Evolutionary conservation across 2,113 vertebrate species (phyloP).

Genomic region (Sporophila hypoxantha): DNA sequence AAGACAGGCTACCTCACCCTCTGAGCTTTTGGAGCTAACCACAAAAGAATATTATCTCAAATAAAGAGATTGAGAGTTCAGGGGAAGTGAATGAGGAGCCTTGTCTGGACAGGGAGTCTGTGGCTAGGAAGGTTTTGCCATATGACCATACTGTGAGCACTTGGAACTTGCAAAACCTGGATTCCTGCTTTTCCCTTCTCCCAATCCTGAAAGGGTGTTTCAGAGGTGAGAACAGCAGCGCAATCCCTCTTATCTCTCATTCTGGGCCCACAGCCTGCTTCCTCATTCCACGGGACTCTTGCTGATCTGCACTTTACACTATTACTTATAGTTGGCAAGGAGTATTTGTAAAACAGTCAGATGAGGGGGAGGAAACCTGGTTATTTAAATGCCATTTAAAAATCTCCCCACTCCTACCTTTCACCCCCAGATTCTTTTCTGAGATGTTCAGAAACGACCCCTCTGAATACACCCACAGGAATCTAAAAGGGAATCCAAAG

Average conservation of each 20-base stretch:
- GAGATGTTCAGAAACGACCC: background rate
- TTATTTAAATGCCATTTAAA: constrained; percentile 36
- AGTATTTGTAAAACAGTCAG: constrained; percentile 5
- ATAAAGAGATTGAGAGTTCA: background rate
- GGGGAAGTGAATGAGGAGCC: background rate
- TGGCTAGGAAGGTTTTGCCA: background rate
- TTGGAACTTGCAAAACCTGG: constrained; percentile 22
- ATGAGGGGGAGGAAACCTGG: constrained; percentile 3
- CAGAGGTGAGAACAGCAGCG: constrained; percentile 39
- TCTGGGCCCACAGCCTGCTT: constrained; percentile 48
- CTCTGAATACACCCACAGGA: background rate
- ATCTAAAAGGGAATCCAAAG: background rate
- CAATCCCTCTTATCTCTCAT: constrained; percentile 52
- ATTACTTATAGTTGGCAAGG: constrained; percentile 19
- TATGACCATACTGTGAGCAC: background rate
- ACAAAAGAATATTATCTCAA: background rate
- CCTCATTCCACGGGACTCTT: constrained; percentile 54
- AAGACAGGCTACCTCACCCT: constrained; percentile 4
- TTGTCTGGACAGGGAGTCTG: constrained; percentile 16
- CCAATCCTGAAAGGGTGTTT: constrained; percentile 24
- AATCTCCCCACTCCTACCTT: background rate
- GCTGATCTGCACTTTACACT: constrained; percentile 56
- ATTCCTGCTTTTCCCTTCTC: constrained; percentile 44
- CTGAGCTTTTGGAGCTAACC: background rate
- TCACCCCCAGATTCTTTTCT: background rate